phyloP scores from a whole-genome alignment of 2,113 vertebrate species.

The Martes martes region DNA sequence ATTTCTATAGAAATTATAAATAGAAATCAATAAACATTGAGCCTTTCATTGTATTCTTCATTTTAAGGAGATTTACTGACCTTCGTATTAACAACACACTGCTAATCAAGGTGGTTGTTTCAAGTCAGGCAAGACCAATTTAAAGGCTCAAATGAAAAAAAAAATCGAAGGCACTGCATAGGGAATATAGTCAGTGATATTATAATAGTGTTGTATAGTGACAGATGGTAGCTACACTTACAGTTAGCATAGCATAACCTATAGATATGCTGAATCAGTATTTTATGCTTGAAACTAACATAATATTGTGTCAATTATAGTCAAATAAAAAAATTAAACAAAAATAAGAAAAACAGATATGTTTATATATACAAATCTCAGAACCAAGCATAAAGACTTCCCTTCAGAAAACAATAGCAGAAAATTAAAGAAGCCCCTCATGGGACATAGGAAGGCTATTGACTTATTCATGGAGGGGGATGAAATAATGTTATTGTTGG shows the following conservation, averaged over 20 bases:
- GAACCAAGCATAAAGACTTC: constrained; percentile 12
- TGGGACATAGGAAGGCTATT: constrained; percentile 19
- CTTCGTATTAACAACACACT: background rate
- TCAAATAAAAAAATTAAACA: background rate
- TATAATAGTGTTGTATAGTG: background rate
- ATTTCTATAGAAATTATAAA: constrained; percentile 46
- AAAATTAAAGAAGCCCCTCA: constrained; percentile 13
- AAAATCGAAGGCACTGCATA: background rate
- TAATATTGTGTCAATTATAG: background rate
- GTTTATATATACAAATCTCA: background rate
- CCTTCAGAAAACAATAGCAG: constrained; percentile 32
- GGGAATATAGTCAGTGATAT: background rate
- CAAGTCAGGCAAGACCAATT: constrained; percentile 22
- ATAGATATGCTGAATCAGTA: background rate
- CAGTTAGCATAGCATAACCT: background rate
- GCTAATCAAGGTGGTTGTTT: background rate
- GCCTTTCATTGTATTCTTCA: background rate
- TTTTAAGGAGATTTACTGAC: constrained; percentile 42
- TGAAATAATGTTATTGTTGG: background rate
- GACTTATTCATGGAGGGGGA: background rate
- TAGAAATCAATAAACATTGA: constrained; percentile 30
- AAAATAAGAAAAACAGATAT: background rate
- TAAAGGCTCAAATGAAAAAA: constrained; percentile 41
- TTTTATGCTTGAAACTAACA: background rate
- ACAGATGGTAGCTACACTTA: background rate